phyloP scores from a whole-genome alignment of 1,140 invertebrate species.

The Heliconius hewitsoni region DNA sequence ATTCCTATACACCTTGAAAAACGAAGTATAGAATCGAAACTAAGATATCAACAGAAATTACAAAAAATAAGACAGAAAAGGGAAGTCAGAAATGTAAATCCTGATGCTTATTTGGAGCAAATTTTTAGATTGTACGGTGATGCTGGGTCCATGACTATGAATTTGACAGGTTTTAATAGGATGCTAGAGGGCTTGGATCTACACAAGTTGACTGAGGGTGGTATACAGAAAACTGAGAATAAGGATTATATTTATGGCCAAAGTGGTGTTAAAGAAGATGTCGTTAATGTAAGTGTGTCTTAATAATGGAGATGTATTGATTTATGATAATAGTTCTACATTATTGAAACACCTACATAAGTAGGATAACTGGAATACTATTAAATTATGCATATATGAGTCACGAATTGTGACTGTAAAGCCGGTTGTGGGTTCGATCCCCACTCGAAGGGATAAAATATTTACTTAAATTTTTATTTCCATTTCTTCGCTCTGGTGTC shows the following conservation, averaged over 20 bases:
- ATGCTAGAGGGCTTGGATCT: slow-evolving; percentile 84
- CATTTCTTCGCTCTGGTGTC: too few relatives aligned
- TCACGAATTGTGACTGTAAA: too few relatives aligned
- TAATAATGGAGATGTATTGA: neutral
- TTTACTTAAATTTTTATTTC: too few relatives aligned
- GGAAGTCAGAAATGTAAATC: slow-evolving; percentile 66
- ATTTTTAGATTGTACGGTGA: slow-evolving; percentile 81
- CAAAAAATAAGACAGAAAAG: slow-evolving; percentile 63
- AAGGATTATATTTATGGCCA: slow-evolving; percentile 57
- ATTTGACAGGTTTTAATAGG: slow-evolving; percentile 84
- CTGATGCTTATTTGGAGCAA: slow-evolving; percentile 72
- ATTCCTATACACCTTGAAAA: slow-evolving; percentile 51
- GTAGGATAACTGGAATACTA: too few relatives aligned
- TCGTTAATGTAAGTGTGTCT: slow-evolving; percentile 66
- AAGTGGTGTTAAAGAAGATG: slow-evolving; percentile 70
- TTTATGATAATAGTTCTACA: neutral
- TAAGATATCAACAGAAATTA: slow-evolving; percentile 57
- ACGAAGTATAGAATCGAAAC: slow-evolving; percentile 53
- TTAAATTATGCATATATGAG: too few relatives aligned
- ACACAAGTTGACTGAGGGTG: slow-evolving; percentile 76
- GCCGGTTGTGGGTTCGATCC: too few relatives aligned
- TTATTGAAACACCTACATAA: too few relatives aligned
- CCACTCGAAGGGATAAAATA: too few relatives aligned
- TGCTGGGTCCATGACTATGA: slow-evolving; percentile 83
- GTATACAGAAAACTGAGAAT: slow-evolving; percentile 52